Base-by-base conservation (phyloP, 1,140 invertebrate species). In the Macrobrachium rosenbergii region DNA sequence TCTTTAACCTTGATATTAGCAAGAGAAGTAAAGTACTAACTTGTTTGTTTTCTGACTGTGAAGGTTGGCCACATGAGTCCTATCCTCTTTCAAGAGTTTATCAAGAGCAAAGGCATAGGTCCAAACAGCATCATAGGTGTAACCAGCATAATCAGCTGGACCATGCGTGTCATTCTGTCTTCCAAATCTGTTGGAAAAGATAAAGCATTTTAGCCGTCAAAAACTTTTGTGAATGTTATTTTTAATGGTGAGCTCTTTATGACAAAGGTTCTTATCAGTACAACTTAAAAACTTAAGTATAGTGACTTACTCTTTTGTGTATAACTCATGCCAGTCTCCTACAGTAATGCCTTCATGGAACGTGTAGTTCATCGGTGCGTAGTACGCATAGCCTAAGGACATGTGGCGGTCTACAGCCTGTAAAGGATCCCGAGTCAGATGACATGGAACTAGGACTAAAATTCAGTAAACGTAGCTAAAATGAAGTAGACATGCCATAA, bases 121-220 rank as follows among this genome's bases (percentile, higher is more conserved):
- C 96, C 96, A 97, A 69, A 97, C 95, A 0, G 96, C 96, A 92
- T 97, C 96, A 91, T 97, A 97, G 1, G 93, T 93, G 91, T 95
- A 97, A 2, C 95, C 95, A 12, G 94, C 95, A 91, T 96, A 97
- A 76, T 94, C 92, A 52, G 93, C 94, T 10, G 88, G 81, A 45
- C 37, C 59, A 72, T 77, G 52, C 7, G 52, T 52, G 52, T 52
- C 52, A 52, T 12, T 52, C 7, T 52, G 7, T 52, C 7, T 52
- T 52, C 52, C 52, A 52, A 5, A 52, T 12, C 52, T 52, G 52
- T 10, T 52, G 52, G 23, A 14, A 79, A 64, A 78, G n/a, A 58
- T 10, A 8, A 12, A 28, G 28, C 11, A 28, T 79, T 28, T 8
- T 17, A 14, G 37, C 8, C 2, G 16, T 59, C 72, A 52, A 52